A percentile compares a stretch with the other conserved stretches of the same genome.
phyloP scores from a whole-genome alignment of 2,113 vertebrate genomes.

The Trachemys scripta region DNA sequence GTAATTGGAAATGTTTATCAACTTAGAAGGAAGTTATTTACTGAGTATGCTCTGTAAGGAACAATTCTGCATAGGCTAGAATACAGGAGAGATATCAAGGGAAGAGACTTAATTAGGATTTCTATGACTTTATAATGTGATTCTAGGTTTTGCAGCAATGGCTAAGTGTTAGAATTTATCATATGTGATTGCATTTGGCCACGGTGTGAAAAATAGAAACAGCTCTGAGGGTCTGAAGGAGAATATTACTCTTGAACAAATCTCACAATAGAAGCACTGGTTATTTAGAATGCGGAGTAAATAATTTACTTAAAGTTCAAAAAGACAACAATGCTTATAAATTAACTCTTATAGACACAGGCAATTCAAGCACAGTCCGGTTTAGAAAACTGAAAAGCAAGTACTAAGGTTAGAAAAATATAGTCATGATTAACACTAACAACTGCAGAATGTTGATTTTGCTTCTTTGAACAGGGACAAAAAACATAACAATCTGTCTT shows the following conservation, averaged over 20 bases:
- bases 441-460: not conserved
- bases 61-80: not conserved
- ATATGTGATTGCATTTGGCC: conserved; percentile 14
- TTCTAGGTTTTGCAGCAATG: not conserved
- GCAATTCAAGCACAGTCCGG: not conserved
- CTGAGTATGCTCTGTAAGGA: not conserved
- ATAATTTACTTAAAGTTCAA: conserved; percentile 55
- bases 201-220: conserved; percentile 3
- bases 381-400: not conserved
- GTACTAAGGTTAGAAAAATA: not conserved
- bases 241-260: not conserved
- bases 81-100: not conserved
- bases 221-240: not conserved
- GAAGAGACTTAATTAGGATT: not conserved
- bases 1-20: not conserved
- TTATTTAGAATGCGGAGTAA: conserved; percentile 25
- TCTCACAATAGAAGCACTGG: not conserved
- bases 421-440: not conserved
- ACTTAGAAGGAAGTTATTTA: not conserved
- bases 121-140: not conserved
- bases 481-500: not conserved
- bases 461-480: not conserved
- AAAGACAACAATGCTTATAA: conserved; percentile 48
- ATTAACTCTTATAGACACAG: conserved; percentile 47
- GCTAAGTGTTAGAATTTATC: not conserved